Conservation (phyloP, 2,888 invertebrate genomes). For the Morpho achilles region DNA sequence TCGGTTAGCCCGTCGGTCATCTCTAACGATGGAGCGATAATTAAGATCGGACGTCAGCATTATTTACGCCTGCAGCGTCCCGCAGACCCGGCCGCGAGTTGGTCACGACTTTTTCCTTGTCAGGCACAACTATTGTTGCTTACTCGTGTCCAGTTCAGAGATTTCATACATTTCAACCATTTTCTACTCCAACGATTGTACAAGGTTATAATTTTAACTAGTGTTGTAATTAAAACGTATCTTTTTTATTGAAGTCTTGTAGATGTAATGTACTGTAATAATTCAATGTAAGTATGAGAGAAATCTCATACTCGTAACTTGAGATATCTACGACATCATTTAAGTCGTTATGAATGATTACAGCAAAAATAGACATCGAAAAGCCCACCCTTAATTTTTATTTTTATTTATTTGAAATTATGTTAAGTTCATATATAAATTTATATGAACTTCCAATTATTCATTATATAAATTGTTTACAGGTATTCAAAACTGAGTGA, state of each 20-base stretch:
- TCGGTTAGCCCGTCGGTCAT: conserved; percentile 63
- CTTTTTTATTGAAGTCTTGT: no score
- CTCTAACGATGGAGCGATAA: conserved; percentile 77
- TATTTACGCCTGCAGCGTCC: conserved; percentile 75
- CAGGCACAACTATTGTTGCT: conserved; percentile 65
- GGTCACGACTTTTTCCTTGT: conserved; percentile 75
- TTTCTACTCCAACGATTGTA: neutral
- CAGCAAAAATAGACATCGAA: no score
- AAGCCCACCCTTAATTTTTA: neutral
- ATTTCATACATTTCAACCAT: conserved; percentile 24
- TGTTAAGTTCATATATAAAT: no score
- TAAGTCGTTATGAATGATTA: no score
- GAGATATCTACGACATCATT: no score
- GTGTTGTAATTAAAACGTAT: no score
- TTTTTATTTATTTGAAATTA: neutral
- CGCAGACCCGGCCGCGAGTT: conserved; percentile 60
- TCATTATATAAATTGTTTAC: neutral
- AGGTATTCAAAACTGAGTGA: no score
- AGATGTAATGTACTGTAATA: no score
- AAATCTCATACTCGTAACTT: no score
- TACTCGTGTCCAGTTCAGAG: conserved; percentile 32
- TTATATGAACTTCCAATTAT: neutral
- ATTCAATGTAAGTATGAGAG: no score
- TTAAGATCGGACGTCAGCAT: conserved; percentile 74
- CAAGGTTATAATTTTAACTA: no score